A percentile compares a stretch with the other conserved stretches of the same genome.
These are phyloP conservation scores for Halocynthia aurantium DNA, from an alignment of 23 tunicate genomes.

Conservation along the genomic window DNA sequence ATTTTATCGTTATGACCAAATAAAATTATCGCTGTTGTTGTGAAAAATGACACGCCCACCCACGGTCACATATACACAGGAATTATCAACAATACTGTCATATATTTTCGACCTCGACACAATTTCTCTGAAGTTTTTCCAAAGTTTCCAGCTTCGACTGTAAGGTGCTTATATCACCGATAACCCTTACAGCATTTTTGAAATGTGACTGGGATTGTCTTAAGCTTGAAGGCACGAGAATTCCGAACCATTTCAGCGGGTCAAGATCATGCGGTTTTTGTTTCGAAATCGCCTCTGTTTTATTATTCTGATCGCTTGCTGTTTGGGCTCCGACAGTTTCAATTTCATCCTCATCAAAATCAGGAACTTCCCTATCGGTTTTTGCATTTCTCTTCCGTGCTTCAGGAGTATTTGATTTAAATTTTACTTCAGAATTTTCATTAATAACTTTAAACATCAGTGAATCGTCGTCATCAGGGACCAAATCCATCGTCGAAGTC, in stretches of 20 bases:
- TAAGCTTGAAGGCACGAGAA: constrained; percentile 45
- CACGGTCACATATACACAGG: no score
- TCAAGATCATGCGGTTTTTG: background rate
- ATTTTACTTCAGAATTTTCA: background rate
- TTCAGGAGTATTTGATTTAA: background rate
- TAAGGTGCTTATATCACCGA: constrained; percentile 9
- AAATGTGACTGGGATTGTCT: constrained; percentile 48
- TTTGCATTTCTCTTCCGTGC: constrained; percentile 16
- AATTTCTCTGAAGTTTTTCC: background rate
- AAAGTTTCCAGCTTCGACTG: background rate
- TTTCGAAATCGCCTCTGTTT: no score
- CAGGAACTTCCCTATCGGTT: background rate
- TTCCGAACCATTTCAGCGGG: constrained; percentile 65
- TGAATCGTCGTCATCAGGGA: constrained; percentile 8
- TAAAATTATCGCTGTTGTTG: no score
- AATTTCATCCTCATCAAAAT: constrained; percentile 6
- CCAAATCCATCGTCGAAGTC: constrained; percentile 9
- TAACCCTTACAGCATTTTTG: constrained; percentile 17
- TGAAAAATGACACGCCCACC: no score
- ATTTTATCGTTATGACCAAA: background rate
- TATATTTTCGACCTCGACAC: background rate
- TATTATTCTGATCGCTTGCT: background rate
- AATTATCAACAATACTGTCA: background rate
- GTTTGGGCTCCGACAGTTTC: background rate
- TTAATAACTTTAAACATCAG: background rate